Base-by-base conservation (phyloP, 2,113 vertebrate species). In the Hystrix cristata region DNA sequence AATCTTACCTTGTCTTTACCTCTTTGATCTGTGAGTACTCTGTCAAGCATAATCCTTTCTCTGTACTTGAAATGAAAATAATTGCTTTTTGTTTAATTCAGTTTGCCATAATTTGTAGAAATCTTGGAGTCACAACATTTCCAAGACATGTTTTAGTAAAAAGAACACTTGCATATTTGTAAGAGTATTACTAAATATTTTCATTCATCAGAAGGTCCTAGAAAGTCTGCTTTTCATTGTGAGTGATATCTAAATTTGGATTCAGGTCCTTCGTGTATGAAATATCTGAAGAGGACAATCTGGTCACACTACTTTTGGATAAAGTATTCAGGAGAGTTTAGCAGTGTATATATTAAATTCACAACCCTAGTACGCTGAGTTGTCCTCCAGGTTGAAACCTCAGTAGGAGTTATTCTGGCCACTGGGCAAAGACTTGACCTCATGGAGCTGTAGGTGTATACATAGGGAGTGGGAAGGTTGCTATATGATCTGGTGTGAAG, bases 101-200 rank as follows among this genome's bases (percentile, higher is more conserved):
- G 25, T 82, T 95, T 87, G 46, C 55, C 23, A n/a, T 95, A 59
- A 91, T 95, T 95, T 97, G n/a, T 85, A 79, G 53, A 94, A 85
- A 69, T 57, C 3, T 71, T 85, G 48, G 87, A 80, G 38, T 81
- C 69, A 31, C 80, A 92, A 76, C 15, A 94, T 48, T 72, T 94
- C 87, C 19, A 87, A 85, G 59, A 65, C 90, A 72, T 87, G 34
- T 76, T 94, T 93, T 95, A 97, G 81, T 97, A 96, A 71, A 95
- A 72, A 93, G 93, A 51, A 90, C 55, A 91, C 88, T 91, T 89
- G 62, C 67, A 19, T 95, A 72, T 74, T 93, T 93, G 38, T 92
- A 43, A 86, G 57, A 86, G 13, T 27, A 34, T 84, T 19, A 76
- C 19, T 90, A 82, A 92, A 90, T 95, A 91, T 87, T 96, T 96